Evolutionary conservation across 2,797 vertebrate genomes (phyloP), one percentile per base, ranked within the genome.

Genomic region (Eleutherodactylus coqui): DNA sequence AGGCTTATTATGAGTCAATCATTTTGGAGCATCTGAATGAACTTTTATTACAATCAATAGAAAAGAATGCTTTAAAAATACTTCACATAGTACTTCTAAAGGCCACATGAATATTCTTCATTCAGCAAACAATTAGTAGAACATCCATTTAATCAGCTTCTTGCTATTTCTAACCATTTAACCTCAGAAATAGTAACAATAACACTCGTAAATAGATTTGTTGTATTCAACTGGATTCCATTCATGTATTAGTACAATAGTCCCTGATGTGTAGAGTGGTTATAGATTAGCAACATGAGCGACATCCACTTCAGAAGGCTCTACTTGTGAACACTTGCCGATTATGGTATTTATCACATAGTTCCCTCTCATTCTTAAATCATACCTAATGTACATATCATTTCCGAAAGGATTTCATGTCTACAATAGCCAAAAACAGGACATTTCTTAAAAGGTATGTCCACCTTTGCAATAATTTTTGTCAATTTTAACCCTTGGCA

Each of bases 101-200:
- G 75, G 75, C 51, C 49, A 55, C 47, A 53, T 34, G 1, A 55
- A 24, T 11, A n/a, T 53, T 53, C 10, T 55, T 36, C 13, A 53
- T 34, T 34, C 75, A 36, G 29, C 8, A 55, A 36, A 55, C 75
- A 77, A 53, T 77, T 55, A 77, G 32, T 53, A 24, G 49, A 77
- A 55, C 32, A 51, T 53, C 29, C 75, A 53, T 75, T 47, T 76
- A 34, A 2, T 11, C 4, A 77, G 10, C 19, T 77, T 24, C 49
- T n/a, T 36, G n/a, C 49, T 36, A 24, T 51, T 51, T 51, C 29
- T 64, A 32, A 16, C 13, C 29, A 51, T 34, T 36, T 43, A 32
- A 77, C 75, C 32, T 77, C 8, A 13, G 36, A 77, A 34, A 55
- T 36, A 53, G 27, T 11, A 47, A 58, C n/a, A 47, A 75, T 27